Conservation (phyloP, 1,140 invertebrate genomes). For the Andricus grossulariae region DNA sequence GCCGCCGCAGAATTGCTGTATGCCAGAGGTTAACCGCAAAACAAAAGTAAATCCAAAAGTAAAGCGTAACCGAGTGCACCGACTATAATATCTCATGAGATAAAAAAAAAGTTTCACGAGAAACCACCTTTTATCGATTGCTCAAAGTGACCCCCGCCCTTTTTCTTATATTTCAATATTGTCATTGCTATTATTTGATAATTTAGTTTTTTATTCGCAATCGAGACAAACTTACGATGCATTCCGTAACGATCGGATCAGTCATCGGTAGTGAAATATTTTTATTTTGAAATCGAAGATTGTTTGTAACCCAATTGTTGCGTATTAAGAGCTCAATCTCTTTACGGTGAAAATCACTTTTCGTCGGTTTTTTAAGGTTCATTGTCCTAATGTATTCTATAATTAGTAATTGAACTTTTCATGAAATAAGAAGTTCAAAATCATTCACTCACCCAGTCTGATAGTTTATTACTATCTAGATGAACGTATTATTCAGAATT, state of each 20-base stretch:
- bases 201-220: neutral
- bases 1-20: neutral
- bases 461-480: too few relatives aligned
- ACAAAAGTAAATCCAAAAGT: slow-evolving; percentile 10
- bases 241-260: neutral
- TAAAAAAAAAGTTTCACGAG: slow-evolving; percentile 13
- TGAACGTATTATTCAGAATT: too few relatives aligned
- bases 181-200: neutral
- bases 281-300: slow-evolving; percentile 24
- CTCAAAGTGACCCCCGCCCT: too few relatives aligned
- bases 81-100: neutral
- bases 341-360: neutral
- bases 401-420: too few relatives aligned
- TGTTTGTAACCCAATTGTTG: neutral
- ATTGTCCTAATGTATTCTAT: neutral
- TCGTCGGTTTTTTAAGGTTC: neutral
- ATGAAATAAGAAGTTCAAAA: too few relatives aligned
- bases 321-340: neutral
- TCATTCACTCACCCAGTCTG: too few relatives aligned
- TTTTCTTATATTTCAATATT: too few relatives aligned
- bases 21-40: slow-evolving; percentile 41
- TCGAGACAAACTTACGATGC: neutral
- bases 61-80: neutral
- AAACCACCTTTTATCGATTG: slow-evolving; percentile 1
- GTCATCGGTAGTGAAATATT: slow-evolving; percentile 4